phyloP scores from a whole-genome alignment of 2,888 invertebrate genomes.

The Eurois occulta region DNA sequence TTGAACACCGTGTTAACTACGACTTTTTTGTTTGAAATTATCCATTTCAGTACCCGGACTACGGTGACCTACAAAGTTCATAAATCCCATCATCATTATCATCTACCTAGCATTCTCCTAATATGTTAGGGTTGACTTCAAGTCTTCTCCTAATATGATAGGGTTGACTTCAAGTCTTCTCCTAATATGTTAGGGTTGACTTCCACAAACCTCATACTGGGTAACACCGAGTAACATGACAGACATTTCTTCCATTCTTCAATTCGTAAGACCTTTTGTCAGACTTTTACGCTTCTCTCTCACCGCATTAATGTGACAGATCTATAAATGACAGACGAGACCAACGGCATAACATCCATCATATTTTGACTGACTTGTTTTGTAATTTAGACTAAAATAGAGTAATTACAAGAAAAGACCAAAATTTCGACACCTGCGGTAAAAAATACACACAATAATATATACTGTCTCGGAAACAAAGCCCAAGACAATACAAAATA shows the following conservation, averaged over 20 bases:
- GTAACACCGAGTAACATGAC: background rate
- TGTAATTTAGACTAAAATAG: background rate
- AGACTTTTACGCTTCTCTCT: background rate
- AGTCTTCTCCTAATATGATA: background rate
- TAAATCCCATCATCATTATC: background rate
- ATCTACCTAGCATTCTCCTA: background rate
- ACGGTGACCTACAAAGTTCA: background rate
- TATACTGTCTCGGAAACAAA: background rate
- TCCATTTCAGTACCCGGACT: background rate
- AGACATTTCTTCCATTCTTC: background rate
- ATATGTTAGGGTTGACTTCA: background rate
- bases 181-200: no score
- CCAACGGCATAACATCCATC: background rate
- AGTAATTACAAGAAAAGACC: background rate
- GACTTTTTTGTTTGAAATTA: background rate
- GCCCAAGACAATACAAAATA: conserved; percentile 4
- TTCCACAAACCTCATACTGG: background rate
- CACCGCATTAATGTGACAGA: background rate
- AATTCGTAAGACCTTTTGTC: background rate
- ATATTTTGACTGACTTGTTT: background rate
- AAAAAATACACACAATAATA: background rate
- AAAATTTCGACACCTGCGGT: background rate
- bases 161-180: background rate
- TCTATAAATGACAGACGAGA: background rate
- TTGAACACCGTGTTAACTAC: background rate